These are phyloP conservation scores for Tachycineta bicolor DNA, from an alignment of 2,113 vertebrate species.

Conservation along the genomic window DNA sequence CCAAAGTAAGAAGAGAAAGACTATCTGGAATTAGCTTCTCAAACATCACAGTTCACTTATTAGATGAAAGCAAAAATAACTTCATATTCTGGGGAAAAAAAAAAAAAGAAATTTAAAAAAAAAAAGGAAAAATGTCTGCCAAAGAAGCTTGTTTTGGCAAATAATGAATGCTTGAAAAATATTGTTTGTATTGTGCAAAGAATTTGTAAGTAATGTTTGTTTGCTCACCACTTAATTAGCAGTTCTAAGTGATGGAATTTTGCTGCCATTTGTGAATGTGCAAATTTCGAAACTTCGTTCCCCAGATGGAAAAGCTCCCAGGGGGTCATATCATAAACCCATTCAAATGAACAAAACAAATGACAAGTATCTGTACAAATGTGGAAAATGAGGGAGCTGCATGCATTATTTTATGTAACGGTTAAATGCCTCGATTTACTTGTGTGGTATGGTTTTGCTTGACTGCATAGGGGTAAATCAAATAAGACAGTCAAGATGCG, in stretches of 20 bases:
- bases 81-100: neutral
- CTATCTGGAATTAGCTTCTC: neutral
- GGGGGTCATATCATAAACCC: constrained; percentile 19
- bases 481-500: neutral
- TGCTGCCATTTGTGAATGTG: constrained; percentile 2
- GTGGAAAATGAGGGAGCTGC: neutral
- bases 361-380: neutral
- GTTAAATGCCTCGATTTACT: neutral
- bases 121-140: neutral
- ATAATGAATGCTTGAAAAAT: constrained; percentile 38
- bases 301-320: constrained; percentile 29
- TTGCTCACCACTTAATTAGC: constrained; percentile 29
- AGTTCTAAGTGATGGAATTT: constrained; percentile 16
- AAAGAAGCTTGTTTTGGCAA: constrained; percentile 27
- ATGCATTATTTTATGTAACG: neutral
- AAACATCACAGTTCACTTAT: neutral
- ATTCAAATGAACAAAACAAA: constrained; percentile 40
- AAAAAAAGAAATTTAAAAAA: neutral
- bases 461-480: neutral
- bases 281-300: neutral
- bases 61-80: neutral
- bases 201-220: constrained; percentile 56
- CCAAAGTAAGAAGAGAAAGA: neutral
- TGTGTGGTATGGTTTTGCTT: neutral
- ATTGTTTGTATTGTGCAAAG: constrained; percentile 38